Percentiles rank a stretch among this genome's conserved stretches.
phyloP scores from a whole-genome alignment of 2,113 vertebrate species.

The Leptocoma aspasia region DNA sequence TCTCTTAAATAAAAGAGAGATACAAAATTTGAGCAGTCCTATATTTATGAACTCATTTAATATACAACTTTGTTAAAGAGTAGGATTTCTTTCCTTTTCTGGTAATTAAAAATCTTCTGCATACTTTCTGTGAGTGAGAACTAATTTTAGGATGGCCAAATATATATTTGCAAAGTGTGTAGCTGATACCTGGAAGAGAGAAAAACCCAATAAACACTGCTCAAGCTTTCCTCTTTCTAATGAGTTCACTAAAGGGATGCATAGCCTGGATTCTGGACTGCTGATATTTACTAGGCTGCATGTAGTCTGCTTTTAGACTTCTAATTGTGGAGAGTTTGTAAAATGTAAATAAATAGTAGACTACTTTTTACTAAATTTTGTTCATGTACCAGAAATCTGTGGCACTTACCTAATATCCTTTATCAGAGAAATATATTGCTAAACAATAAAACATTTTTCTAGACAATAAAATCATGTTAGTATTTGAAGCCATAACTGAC shows the following conservation, averaged over 20 bases:
- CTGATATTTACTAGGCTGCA: background rate
- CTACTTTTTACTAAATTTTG: background rate
- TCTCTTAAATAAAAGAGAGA: background rate
- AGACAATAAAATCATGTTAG: background rate
- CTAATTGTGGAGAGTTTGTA: background rate
- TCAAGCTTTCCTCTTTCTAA: background rate
- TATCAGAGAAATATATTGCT: background rate
- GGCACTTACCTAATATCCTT: background rate
- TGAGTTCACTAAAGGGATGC: background rate
- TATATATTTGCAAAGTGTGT: background rate
- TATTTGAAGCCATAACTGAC: background rate
- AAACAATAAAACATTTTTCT: background rate
- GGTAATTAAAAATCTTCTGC: background rate
- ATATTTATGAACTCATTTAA: background rate
- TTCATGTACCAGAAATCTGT: background rate
- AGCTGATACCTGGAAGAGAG: background rate
- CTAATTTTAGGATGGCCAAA: background rate
- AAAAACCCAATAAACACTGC: background rate
- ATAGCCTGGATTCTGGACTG: background rate
- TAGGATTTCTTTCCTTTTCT: background rate
- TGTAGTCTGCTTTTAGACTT: background rate
- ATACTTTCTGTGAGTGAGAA: background rate
- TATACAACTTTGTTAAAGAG: background rate
- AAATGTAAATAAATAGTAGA: background rate
- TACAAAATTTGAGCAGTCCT: background rate